These are phyloP conservation scores for Asobara japonica DNA, from an alignment of 1,140 invertebrate species.

Conservation along the genomic window DNA sequence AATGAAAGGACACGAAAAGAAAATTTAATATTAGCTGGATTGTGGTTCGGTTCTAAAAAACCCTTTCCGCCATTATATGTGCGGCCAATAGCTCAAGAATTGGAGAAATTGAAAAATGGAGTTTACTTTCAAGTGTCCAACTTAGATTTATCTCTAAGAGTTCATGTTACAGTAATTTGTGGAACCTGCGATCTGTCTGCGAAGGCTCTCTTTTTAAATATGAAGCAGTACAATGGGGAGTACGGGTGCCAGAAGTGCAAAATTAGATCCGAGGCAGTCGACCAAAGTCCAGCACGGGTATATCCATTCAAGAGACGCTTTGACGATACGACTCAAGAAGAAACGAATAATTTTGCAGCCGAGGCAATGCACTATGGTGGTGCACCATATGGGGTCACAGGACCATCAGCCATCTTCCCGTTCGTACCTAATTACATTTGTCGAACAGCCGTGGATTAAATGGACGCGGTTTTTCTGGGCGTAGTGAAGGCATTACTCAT, in stretches of 20 bases:
- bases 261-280: neutral
- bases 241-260: conserved; percentile 13
- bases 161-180: neutral
- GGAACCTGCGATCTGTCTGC: conserved; percentile 20
- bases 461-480: conserved; percentile 23
- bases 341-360: neutral
- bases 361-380: neutral
- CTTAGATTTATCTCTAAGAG: neutral
- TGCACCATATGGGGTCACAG: no score
- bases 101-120: neutral
- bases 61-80: neutral
- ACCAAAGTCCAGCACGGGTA: neutral
- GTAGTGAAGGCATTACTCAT: neutral
- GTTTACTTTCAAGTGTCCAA: neutral
- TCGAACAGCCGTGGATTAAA: conserved; percentile 31
- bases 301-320: neutral
- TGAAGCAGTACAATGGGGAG: neutral
- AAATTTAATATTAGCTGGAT: neutral
- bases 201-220: conserved; percentile 18
- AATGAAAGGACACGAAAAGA: neutral
- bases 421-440: conserved; percentile 30
- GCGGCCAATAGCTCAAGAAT: neutral
- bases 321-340: neutral
- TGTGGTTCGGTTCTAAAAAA: conserved; percentile 21
- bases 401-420: conserved; percentile 13